Percentiles rank a stretch among this genome's conserved stretches.
These are phyloP conservation scores for Gymnothorax javanicus DNA, from an alignment of 2,797 vertebrate genomes.

Conservation along the genomic window DNA sequence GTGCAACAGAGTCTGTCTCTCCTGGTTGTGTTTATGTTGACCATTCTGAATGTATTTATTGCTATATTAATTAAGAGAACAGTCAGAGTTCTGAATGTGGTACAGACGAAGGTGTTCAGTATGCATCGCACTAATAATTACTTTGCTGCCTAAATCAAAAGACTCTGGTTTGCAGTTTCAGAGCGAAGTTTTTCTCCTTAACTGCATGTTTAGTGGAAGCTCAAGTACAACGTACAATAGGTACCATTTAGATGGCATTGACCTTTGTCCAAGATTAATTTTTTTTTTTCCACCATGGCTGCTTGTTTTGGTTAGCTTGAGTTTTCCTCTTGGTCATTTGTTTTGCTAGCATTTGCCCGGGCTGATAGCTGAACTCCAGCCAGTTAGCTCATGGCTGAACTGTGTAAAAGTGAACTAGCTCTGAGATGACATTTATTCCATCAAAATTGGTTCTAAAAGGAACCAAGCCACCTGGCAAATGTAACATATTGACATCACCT, in stretches of 20 bases:
- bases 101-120: neutral
- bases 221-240: neutral
- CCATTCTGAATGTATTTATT: neutral
- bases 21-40: neutral
- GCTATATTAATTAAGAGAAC: neutral
- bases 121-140: neutral
- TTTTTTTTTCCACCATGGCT: constrained; percentile 8
- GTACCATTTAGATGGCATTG: neutral
- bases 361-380: neutral
- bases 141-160: too few species aligned
- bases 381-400: neutral
- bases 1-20: neutral
- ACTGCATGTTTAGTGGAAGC: neutral
- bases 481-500: neutral
- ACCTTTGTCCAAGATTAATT: neutral
- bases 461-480: neutral
- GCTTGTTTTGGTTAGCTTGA: neutral
- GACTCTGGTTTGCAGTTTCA: too few species aligned
- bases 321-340: neutral
- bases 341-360: neutral
- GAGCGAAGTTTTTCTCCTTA: neutral
- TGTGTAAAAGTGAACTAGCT: neutral
- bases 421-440: neutral
- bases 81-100: neutral
- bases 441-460: neutral